These are phyloP conservation scores for Coelinius sp. DNA, from an alignment of 2,888 invertebrate species.

Conservation along the genomic window DNA sequence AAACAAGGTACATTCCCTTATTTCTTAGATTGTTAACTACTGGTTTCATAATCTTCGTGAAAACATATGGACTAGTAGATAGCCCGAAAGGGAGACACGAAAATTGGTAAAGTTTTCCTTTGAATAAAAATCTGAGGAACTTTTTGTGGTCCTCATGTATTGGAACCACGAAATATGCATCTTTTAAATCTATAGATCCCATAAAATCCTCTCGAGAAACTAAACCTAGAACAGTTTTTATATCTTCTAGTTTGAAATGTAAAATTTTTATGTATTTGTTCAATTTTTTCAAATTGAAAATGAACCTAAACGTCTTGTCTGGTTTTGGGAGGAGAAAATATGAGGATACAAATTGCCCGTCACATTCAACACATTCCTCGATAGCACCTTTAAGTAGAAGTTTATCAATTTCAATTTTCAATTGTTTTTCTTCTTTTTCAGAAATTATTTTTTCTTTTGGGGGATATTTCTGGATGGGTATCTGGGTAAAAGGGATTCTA, in stretches of 20 bases:
- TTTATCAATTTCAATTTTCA: conserved; percentile 30
- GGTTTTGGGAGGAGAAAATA: conserved; percentile 36
- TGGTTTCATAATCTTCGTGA: conserved; percentile 47
- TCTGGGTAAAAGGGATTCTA: conserved; percentile 31
- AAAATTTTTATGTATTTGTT: conserved; percentile 31
- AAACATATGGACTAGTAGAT: conserved; percentile 44
- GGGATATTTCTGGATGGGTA: conserved; percentile 6
- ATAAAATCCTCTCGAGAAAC: conserved; percentile 23
- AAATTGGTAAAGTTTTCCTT: conserved; percentile 27
- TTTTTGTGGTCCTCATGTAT: conserved; percentile 29
- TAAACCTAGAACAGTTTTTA: conserved; percentile 34
- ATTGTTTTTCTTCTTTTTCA: not conserved
- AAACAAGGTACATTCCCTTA: conserved; percentile 6
- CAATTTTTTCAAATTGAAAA: conserved; percentile 46
- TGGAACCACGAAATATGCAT: conserved; percentile 24
- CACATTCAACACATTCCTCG: conserved; percentile 20
- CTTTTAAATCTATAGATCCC: conserved; percentile 15
- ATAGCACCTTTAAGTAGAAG: conserved; percentile 28
- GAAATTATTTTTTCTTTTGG: conserved; percentile 24
- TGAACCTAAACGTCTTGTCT: conserved; percentile 32
- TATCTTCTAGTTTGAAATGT: conserved; percentile 48
- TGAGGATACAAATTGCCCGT: not conserved
- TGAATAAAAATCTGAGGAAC: conserved; percentile 44
- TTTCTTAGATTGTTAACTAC: conserved; percentile 33
- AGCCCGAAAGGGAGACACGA: conserved; percentile 45